Evolutionary conservation across 2,797 vertebrate species (phyloP).

Genomic region (Carduelis carduelis): DNA sequence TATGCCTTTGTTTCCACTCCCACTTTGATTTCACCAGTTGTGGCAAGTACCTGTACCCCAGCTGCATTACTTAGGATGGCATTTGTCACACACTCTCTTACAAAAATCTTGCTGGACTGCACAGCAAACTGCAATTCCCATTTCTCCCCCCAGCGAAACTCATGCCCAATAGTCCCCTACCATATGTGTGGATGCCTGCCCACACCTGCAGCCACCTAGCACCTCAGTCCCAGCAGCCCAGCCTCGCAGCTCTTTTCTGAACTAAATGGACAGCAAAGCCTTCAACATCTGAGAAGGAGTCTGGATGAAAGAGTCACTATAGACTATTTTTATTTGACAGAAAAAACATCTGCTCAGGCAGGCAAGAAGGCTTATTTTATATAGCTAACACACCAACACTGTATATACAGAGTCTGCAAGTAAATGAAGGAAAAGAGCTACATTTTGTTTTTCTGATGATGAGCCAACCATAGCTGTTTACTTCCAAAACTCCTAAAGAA

Average conservation of each 20-base stretch:
- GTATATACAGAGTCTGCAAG: neutral
- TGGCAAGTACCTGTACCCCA: neutral
- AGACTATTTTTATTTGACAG: neutral
- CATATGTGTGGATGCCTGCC: neutral
- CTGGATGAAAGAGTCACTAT: neutral
- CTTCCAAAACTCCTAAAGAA: neutral
- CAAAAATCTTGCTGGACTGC: neutral
- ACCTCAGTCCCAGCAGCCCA: neutral
- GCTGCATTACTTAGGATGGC: neutral
- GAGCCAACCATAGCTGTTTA: neutral
- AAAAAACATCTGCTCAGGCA: neutral
- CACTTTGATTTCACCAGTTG: neutral
- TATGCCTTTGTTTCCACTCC: neutral
- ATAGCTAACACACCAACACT: neutral
- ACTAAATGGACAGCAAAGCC: neutral
- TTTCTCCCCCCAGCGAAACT: neutral
- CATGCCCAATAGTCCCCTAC: neutral
- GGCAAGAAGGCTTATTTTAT: neutral
- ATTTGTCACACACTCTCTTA: neutral
- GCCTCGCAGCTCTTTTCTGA: neutral
- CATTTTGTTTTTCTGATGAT: neutral
- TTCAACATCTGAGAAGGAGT: neutral
- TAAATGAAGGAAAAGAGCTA: neutral
- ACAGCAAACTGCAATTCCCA: neutral
- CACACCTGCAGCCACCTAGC: neutral